Conservation (phyloP, 2,797 vertebrate genomes). For the Sebastes reedi region DNA sequence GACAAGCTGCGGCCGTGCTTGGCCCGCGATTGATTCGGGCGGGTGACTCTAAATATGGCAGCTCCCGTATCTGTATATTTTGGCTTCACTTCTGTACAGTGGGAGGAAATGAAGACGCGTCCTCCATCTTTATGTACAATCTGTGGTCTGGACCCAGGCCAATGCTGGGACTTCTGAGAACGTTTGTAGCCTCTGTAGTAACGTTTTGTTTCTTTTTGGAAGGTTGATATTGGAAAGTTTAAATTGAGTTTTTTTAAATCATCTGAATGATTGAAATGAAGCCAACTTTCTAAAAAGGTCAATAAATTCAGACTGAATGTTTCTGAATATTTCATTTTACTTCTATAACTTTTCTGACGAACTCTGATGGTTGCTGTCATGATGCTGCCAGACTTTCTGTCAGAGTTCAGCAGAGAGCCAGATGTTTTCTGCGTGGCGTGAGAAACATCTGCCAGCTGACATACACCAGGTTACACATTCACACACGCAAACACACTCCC, state of each 20-base stretch:
- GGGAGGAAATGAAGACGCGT: too few species aligned
- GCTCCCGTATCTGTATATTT: too few species aligned
- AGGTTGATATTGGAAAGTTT: background rate
- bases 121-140: too few species aligned
- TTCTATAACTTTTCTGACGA: background rate
- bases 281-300: background rate
- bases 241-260: background rate
- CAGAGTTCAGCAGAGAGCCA: slow-evolving; percentile 24
- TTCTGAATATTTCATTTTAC: background rate
- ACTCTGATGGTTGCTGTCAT: background rate
- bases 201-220: background rate
- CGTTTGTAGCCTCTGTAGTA: background rate
- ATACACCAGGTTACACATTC: background rate
- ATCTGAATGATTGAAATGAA: background rate
- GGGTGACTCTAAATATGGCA: too few species aligned
- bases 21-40: too few species aligned
- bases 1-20: too few species aligned
- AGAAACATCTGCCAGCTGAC: slow-evolving; percentile 32
- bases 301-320: background rate
- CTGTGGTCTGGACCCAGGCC: too few species aligned
- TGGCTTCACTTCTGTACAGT: too few species aligned
- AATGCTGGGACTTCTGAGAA: background rate
- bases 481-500: background rate
- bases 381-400: slow-evolving; percentile 10
- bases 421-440: slow-evolving; percentile 33